Evolutionary conservation across 2,113 vertebrate species (phyloP).

Genomic region (Nicator chloris): DNA sequence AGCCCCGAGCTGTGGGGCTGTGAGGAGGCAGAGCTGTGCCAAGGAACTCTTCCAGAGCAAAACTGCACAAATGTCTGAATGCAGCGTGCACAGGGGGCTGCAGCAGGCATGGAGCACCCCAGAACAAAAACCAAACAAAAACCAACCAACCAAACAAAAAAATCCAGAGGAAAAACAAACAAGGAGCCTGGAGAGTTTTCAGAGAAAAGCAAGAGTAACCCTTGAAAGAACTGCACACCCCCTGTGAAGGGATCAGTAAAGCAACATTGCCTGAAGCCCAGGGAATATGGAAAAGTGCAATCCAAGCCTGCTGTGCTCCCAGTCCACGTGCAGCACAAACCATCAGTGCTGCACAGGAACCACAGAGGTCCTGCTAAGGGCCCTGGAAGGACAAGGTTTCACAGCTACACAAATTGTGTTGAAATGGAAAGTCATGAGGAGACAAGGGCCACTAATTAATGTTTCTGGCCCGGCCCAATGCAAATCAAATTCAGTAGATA

Average conservation of each 20-base stretch:
- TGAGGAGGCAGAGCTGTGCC: accelerated
- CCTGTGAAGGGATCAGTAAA: not conserved
- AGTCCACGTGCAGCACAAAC: not conserved
- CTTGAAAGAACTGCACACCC: not conserved
- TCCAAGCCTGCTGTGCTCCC: not conserved
- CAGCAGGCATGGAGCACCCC: not conserved
- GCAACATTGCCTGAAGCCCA: not conserved
- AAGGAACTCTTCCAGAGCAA: not conserved
- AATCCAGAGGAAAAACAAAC: conserved; percentile 26
- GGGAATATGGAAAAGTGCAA: not conserved
- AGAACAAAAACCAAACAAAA: not conserved
- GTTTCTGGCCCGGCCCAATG: not conserved
- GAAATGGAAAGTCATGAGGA: not conserved
- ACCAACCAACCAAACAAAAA: not conserved
- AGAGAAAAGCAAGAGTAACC: conserved; percentile 29
- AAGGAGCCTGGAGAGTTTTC: not conserved
- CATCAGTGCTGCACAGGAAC: not conserved
- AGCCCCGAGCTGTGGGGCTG: not conserved
- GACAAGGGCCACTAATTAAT: not conserved
- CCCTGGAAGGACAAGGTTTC: not conserved
- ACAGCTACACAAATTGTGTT: not conserved
- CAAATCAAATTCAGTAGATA: not conserved
- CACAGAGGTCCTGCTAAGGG: not conserved
- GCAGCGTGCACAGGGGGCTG: not conserved
- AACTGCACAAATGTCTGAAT: not conserved